Conservation (phyloP, 2,888 invertebrate genomes). For the Lamellibrachia columna region DNA sequence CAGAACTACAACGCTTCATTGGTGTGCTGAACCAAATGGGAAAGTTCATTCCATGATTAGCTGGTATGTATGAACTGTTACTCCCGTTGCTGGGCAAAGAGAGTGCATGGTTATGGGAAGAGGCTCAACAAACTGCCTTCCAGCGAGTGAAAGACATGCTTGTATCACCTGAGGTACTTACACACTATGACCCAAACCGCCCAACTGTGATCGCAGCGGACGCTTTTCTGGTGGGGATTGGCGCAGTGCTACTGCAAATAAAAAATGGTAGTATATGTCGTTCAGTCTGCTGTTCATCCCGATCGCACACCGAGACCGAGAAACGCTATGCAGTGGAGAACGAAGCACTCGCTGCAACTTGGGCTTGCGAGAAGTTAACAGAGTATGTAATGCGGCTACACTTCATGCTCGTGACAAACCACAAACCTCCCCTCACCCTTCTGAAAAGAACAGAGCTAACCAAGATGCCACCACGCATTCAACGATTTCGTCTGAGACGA, state of each 20-base stretch:
- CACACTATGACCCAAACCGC: conserved; percentile 51
- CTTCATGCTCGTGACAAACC: conserved; percentile 53
- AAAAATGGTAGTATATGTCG: conserved; percentile 41
- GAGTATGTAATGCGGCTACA: conserved; percentile 54
- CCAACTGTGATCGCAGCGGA: conserved; percentile 51
- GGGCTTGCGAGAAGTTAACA: conserved; percentile 50
- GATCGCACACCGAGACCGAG: conserved; percentile 54
- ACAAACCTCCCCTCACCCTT: conserved; percentile 22
- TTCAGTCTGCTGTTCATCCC: conserved; percentile 59
- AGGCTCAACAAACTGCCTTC: conserved; percentile 45
- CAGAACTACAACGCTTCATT: conserved; percentile 32
- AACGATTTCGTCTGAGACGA: no score
- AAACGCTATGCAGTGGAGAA: conserved; percentile 61
- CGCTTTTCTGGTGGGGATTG: conserved; percentile 56
- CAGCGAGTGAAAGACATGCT: conserved; percentile 50
- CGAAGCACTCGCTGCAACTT: conserved; percentile 56
- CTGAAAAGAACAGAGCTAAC: neutral
- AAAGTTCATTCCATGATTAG: neutral
- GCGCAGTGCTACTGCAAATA: conserved; percentile 35
- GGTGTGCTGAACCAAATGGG: conserved; percentile 41
- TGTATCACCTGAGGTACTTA: conserved; percentile 49
- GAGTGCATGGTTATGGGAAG: conserved; percentile 26
- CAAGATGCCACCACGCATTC: no score
- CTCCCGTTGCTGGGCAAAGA: conserved; percentile 32
- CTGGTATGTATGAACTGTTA: conserved; percentile 28